Evolutionary conservation across 2,113 vertebrate genomes (phyloP), one percentile per base, ranked within the genome.

Genomic region (Maccullochella peelii): DNA sequence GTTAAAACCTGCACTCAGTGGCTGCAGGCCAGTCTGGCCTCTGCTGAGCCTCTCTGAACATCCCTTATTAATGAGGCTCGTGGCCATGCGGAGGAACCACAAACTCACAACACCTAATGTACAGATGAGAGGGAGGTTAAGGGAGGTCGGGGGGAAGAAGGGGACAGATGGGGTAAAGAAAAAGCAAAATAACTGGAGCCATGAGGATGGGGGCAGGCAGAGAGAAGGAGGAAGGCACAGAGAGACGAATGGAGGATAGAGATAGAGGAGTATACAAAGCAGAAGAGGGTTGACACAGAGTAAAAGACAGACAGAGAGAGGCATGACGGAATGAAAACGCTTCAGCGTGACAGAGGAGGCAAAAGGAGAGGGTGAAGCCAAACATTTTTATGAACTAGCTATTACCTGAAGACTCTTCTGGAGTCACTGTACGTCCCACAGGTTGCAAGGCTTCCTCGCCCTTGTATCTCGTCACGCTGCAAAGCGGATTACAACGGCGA

Each of bases 401-500:
- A 3, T 63, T 73, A 65, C 79, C 77, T 66, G 72, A 30, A 52
- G 44, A 63, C 73, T 78, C 71, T 33, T 61, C 82, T 84, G 78
- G 63, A 80, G 75, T 78, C 20, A 8, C 67, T 65, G 83, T 74
- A 16, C 62, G 68, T 90, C 83, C 84, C 80, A 40, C 77, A 73
- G 82, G 90, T 82, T 54, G 79, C 59, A 4, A 69, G 74, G 78
- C 55, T 79, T 72, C 57, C 76, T 84, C 33, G 44, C 57, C 25
- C 74, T 87, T 82, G 78, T 91, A 87, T 83, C 86, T 87, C 79
- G 91, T 88, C 92, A 94, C 80, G 80, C 88, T 14, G 50, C 33
- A 92, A 93, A 95, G 88, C 36, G 87, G 93, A 95, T 94, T 94
- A 94, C 91, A 86, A 71, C 74, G 30, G 59, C 61, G 81, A 84